Conservation (phyloP, 2,888 invertebrate species). For the Megastigmus dorsalis region DNA sequence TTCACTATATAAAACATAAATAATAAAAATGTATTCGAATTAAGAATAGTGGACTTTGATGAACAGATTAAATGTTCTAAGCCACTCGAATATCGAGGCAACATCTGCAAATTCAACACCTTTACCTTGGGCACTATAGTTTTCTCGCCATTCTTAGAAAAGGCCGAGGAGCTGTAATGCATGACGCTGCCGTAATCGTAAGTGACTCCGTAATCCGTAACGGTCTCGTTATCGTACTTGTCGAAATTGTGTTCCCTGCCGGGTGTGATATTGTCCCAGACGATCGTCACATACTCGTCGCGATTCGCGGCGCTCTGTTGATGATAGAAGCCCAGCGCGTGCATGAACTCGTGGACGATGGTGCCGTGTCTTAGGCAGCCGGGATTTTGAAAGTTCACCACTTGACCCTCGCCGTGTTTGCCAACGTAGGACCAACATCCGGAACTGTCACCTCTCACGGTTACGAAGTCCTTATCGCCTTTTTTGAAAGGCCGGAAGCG, state of each 20-base stretch:
- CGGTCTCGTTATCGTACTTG: slow-evolving; percentile 80
- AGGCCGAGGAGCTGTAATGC: slow-evolving; percentile 83
- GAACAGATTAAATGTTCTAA: too few species aligned
- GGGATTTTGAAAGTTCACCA: slow-evolving; percentile 75
- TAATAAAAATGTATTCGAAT: too few species aligned
- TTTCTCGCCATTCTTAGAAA: slow-evolving; percentile 80
- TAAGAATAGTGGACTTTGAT: too few species aligned
- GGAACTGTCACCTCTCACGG: slow-evolving; percentile 76
- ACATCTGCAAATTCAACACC: too few species aligned
- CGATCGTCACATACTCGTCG: slow-evolving; percentile 84
- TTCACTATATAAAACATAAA: too few species aligned
- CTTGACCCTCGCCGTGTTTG: slow-evolving; percentile 77
- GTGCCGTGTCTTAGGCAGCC: slow-evolving; percentile 75
- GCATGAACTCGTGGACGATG: slow-evolving; percentile 84
- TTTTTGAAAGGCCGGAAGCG: slow-evolving; percentile 78
- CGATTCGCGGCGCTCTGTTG: slow-evolving; percentile 88
- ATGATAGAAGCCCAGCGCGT: slow-evolving; percentile 88
- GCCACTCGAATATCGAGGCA: too few species aligned
- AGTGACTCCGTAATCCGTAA: slow-evolving; percentile 80
- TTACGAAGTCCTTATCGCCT: slow-evolving; percentile 78
- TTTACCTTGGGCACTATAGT: slow-evolving; percentile 80
- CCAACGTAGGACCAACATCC: slow-evolving; percentile 84
- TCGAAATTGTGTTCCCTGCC: slow-evolving; percentile 81
- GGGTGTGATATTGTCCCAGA: slow-evolving; percentile 82
- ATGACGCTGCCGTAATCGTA: slow-evolving; percentile 85